phyloP scores from a whole-genome alignment of 2,888 invertebrate species.

The Eumacrocentrus americanus region DNA sequence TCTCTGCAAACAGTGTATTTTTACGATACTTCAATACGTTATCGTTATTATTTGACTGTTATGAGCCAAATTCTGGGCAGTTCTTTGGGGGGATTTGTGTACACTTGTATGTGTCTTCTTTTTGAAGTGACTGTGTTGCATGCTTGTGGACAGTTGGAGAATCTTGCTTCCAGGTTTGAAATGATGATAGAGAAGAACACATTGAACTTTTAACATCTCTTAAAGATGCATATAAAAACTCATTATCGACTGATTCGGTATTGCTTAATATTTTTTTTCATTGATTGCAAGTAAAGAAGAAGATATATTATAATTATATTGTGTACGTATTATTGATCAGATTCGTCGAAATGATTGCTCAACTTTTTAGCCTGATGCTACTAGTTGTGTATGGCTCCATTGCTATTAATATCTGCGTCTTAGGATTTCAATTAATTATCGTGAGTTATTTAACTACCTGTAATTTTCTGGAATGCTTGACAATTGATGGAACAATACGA shows the following conservation, averaged over 20 bases:
- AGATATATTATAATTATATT: too few species aligned
- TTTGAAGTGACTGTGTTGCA: conserved; percentile 23
- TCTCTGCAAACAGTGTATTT: conserved; percentile 12
- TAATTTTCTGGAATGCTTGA: too few species aligned
- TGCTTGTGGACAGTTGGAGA: conserved; percentile 27
- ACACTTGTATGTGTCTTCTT: conserved; percentile 9
- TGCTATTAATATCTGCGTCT: conserved; percentile 17
- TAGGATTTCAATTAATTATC: conserved; percentile 17
- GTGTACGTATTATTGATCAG: not conserved
- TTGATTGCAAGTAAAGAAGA: too few species aligned
- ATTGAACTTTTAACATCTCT: not conserved
- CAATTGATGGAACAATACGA: not conserved
- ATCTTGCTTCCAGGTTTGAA: conserved; percentile 11
- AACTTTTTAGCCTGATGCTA: conserved; percentile 21
- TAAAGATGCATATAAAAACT: not conserved
- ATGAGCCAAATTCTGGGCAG: conserved; percentile 11
- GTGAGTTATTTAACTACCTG: conserved; percentile 25
- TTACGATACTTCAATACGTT: conserved; percentile 17
- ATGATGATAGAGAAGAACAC: not conserved
- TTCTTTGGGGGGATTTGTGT: conserved; percentile 13
- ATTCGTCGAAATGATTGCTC: conserved; percentile 17
- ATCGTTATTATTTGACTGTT: conserved; percentile 21
- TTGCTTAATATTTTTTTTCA: not conserved
- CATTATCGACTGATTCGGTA: conserved; percentile 27
- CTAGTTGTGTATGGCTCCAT: not conserved